Evolutionary conservation across 2,113 vertebrate genomes (phyloP).

Genomic region (Platichthys stellatus): DNA sequence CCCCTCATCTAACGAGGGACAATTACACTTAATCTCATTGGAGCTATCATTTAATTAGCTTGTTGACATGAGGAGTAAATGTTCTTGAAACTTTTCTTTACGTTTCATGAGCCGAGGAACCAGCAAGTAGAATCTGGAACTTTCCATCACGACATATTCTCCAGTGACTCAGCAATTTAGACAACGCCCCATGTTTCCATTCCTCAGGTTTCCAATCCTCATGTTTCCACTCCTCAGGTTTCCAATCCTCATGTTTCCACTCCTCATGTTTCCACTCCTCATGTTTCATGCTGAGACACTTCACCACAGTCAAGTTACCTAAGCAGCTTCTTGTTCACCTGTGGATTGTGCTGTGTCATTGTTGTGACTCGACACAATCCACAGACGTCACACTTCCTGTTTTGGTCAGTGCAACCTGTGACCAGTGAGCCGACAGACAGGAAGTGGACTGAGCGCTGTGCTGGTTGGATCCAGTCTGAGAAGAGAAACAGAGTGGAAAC

Average conservation of each 20-base stretch:
- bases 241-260: background rate
- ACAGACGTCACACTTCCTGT: background rate
- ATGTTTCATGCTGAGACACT: background rate
- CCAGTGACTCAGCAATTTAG: slow-evolving; percentile 12
- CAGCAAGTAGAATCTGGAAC: too few species aligned
- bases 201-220: background rate
- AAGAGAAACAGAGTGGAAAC: background rate
- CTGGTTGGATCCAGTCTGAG: slow-evolving; percentile 47
- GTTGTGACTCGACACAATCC: slow-evolving; percentile 38
- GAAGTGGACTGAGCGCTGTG: slow-evolving; percentile 5
- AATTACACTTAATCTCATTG: too few species aligned
- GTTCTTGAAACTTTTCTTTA: too few species aligned
- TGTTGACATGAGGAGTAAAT: too few species aligned
- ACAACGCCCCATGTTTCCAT: background rate
- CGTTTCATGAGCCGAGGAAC: too few species aligned
- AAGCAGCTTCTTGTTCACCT: background rate
- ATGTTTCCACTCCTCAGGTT: too few species aligned
- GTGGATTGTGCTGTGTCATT: slow-evolving; percentile 46
- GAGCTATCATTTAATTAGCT: background rate
- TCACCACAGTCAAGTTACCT: too few species aligned
- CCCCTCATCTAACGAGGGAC: too few species aligned
- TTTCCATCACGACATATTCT: too few species aligned
- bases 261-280: too few species aligned
- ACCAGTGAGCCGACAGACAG: background rate
- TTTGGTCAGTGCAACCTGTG: background rate